These are phyloP conservation scores for Peromyscus eremicus DNA, from an alignment of 2,797 vertebrate genomes.

Conservation along the genomic window DNA sequence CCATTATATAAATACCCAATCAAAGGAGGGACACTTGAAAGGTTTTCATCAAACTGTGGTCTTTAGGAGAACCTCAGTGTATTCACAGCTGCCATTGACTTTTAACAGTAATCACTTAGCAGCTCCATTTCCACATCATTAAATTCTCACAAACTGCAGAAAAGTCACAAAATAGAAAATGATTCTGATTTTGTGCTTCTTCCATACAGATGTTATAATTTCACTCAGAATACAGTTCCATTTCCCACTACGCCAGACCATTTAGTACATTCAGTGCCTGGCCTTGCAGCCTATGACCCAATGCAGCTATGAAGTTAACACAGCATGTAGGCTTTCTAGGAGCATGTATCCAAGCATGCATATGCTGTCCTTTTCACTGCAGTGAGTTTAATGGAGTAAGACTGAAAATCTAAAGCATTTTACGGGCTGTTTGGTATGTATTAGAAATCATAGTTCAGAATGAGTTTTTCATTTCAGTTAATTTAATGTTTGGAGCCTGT, in stretches of 20 bases:
- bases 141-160: constrained; percentile 16
- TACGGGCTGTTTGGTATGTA: constrained; percentile 79
- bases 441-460: constrained; percentile 74
- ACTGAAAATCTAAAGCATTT: constrained; percentile 81
- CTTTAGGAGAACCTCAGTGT: not conserved
- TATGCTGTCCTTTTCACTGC: constrained; percentile 56
- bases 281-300: constrained; percentile 67
- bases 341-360: constrained; percentile 56
- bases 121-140: not conserved
- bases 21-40: not conserved
- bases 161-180: constrained; percentile 41
- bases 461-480: constrained; percentile 82
- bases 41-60: not conserved
- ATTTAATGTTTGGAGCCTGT: constrained; percentile 80
- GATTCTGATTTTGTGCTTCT: not conserved
- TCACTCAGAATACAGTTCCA: constrained; percentile 43
- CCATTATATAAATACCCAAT: not conserved
- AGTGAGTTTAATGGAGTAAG: constrained; percentile 77
- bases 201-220: constrained; percentile 27
- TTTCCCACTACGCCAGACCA: not conserved
- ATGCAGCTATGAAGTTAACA: constrained; percentile 70
- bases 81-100: not conserved
- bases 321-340: constrained; percentile 71
- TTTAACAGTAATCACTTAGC: not conserved
- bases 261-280: constrained; percentile 70